Conservation (phyloP, 2,888 invertebrate species). For the Calameuta pallipes region DNA sequence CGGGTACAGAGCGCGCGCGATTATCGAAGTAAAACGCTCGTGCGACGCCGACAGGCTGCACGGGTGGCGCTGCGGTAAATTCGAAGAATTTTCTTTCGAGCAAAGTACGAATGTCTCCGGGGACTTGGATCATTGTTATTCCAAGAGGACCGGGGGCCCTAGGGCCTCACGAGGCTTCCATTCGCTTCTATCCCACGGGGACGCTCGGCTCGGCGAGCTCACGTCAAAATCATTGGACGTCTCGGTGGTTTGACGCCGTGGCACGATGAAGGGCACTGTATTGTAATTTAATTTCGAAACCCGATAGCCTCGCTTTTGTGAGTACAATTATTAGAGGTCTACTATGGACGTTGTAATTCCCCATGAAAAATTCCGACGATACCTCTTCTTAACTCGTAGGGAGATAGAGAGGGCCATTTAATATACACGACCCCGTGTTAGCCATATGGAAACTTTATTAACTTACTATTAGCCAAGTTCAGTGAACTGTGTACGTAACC, state of each 20-base stretch:
- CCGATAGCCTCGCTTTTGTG: conserved; percentile 37
- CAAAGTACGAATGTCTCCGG: not conserved
- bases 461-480: not conserved
- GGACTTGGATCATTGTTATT: not conserved
- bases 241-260: conserved; percentile 30
- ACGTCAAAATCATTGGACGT: conserved; percentile 46
- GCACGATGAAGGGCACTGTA: conserved; percentile 26
- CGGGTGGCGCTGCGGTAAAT: not conserved
- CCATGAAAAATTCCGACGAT: conserved; percentile 22
- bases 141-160: not conserved
- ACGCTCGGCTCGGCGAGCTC: conserved; percentile 17
- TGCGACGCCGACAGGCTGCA: not conserved
- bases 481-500: not conserved
- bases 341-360: conserved; percentile 32
- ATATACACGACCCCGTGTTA: not conserved
- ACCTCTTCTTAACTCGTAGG: not conserved
- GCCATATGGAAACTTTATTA: not conserved
- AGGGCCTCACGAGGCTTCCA: not conserved
- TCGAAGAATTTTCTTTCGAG: not conserved
- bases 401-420: not conserved
- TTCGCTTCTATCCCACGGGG: conserved; percentile 8
- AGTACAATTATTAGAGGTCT: conserved; percentile 23
- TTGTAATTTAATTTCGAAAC: conserved; percentile 59
- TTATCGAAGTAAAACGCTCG: not conserved
- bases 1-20: not conserved